Evolutionary conservation across 92 coral and sea anemone genomes (phyloP), one percentile per base, ranked within the genome.

Genomic region (Epizoanthus rinbou): DNA sequence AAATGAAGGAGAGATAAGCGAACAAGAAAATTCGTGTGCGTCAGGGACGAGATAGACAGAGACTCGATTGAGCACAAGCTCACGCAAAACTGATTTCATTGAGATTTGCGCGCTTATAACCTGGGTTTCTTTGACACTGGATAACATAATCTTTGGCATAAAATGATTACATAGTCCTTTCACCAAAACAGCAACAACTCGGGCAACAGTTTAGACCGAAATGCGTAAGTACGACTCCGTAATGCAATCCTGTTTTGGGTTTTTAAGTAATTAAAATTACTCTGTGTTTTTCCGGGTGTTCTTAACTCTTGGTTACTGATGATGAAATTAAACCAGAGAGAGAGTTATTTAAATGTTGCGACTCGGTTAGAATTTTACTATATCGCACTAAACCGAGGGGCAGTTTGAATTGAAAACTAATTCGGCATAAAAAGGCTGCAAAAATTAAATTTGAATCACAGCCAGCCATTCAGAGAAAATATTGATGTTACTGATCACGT

Each of bases 21-120:
- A 78, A 78, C 82, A 78, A 63, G 82, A 78, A 78, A 60, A 60
- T 78, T 62, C 82, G 70, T 62, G 82, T 76, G 69, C 35, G 45
- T 50, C 24, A 6, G 68, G 37, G 0, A 54, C 10, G 67, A 37
- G 28, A 0, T 28, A 28, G 31, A 23, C 57, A 3, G 22, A 6
- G 60, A 57, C 8, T 18, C 16, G 31, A 5, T n/a, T 47, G 17
- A 56, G 39, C 50, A 3, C 19, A 37, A 50, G 47, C 24, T 22
- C 57, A 78, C 65, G 69, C 70, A 39, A 63, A 21, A 60, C 39
- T 2, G 35, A 57, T 75, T 21, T 37, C 50, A n/a, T 17, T 37
- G 43, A 37, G 43, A 37, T 37, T 37, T 37, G 43, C 43, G 43
- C 5, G 43, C 43, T 37, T 1, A 23, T n/a, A 39, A 13, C 13